A percentile compares a stretch with the other conserved stretches of the same genome.
Evolutionary conservation across 1,140 invertebrate genomes (phyloP).

Genomic region (Ephestia elutella): DNA sequence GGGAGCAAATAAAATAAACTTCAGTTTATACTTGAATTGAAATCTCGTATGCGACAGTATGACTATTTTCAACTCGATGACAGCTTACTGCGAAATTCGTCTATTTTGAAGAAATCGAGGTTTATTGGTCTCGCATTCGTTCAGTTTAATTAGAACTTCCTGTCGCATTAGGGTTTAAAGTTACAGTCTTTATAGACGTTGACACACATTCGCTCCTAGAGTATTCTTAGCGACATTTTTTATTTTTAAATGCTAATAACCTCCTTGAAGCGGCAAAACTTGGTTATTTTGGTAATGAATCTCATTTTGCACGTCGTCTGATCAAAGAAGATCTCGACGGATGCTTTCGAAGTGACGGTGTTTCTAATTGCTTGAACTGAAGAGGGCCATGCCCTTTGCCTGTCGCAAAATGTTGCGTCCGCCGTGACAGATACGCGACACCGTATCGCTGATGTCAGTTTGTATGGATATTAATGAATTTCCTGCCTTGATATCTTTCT

Average conservation of each 20-base stretch:
- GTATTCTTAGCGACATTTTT: conserved; percentile 49
- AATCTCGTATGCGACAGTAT: neutral
- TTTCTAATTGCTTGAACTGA: conserved; percentile 60
- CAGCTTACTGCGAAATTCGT: conserved; percentile 11
- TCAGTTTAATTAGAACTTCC: conserved; percentile 42
- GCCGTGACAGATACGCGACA: conserved; percentile 17
- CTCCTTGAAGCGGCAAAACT: conserved; percentile 29
- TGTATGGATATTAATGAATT: conserved; percentile 1
- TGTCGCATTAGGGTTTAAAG: conserved; percentile 33
- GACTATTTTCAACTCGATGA: conserved; percentile 5
- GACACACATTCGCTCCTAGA: conserved; percentile 42
- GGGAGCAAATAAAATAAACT: no score
- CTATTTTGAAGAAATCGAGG: conserved; percentile 19
- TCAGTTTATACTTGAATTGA: neutral
- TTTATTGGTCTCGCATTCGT: conserved; percentile 25
- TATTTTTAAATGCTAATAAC: conserved; percentile 49
- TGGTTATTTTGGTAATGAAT: conserved; percentile 52
- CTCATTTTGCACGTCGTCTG: conserved; percentile 50
- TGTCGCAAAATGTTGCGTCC: conserved; percentile 24
- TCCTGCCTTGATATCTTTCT: neutral
- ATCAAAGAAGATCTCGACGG: conserved; percentile 51
- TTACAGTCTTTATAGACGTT: conserved; percentile 46
- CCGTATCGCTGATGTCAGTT: neutral
- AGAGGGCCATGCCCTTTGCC: conserved; percentile 29
- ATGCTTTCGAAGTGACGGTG: conserved; percentile 47